Percentiles rank a stretch among this genome's conserved stretches.
Conservation (phyloP, 2,888 invertebrate genomes). For the Drosophila gaucha region DNA sequence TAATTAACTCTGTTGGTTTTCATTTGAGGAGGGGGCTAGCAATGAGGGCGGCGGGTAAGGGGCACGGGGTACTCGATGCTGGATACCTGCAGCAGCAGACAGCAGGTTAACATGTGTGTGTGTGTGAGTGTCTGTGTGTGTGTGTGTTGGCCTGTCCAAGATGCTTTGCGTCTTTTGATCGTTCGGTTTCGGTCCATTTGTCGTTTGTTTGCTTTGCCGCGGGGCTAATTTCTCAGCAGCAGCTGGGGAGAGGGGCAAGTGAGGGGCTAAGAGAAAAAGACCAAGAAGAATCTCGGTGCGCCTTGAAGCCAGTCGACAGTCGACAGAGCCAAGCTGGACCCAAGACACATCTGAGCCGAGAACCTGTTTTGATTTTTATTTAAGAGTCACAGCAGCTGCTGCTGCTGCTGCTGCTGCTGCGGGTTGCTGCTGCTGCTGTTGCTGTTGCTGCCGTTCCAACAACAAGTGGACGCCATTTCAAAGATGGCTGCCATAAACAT, state of each 20-base stretch:
- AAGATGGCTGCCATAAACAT: slow-evolving; percentile 80
- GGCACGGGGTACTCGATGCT: slow-evolving; percentile 17
- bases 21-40: slow-evolving; percentile 22
- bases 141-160: slow-evolving; percentile 52
- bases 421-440: slow-evolving; percentile 32
- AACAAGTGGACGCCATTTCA: slow-evolving; percentile 78
- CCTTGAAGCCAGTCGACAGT: slow-evolving; percentile 47
- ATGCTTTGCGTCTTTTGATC: slow-evolving; percentile 78
- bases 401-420: slow-evolving; percentile 32
- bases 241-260: slow-evolving; percentile 1
- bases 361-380: slow-evolving; percentile 47
- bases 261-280: slow-evolving; percentile 10
- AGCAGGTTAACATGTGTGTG: slow-evolving; percentile 1
- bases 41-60: slow-evolving; percentile 11
- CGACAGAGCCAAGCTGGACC: slow-evolving; percentile 22
- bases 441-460: slow-evolving; percentile 53
- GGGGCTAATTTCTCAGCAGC: slow-evolving; percentile 71
- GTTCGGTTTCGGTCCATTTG: slow-evolving; percentile 80
- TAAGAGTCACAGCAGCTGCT: slow-evolving; percentile 33
- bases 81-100: slow-evolving; percentile 8
- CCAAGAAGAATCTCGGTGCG: slow-evolving; percentile 70
- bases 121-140: background rate
- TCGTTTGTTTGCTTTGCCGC: slow-evolving; percentile 81
- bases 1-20: slow-evolving; percentile 79
- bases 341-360: slow-evolving; percentile 29